phyloP scores from a whole-genome alignment of 2,113 vertebrate genomes.

The Cavia aperea region DNA sequence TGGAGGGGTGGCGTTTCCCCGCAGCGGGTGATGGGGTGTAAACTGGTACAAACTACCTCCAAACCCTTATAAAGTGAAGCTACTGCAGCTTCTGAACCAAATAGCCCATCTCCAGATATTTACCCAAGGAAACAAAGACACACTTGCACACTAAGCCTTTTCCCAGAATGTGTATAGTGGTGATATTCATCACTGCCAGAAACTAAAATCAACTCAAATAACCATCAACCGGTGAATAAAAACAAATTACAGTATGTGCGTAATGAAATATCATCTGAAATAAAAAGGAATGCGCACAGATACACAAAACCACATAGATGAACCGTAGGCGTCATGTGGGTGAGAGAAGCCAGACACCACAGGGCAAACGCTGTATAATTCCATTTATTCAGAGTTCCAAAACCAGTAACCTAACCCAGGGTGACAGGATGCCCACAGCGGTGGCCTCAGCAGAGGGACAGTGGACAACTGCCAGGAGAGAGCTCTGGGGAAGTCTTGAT shows the following conservation, averaged over 20 bases:
- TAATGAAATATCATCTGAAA: background rate
- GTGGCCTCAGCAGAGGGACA: background rate
- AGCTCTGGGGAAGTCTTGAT: background rate
- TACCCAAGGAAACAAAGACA: background rate
- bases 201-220: background rate
- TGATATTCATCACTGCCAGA: accelerated
- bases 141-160: background rate
- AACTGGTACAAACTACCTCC: accelerated
- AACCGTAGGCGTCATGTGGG: accelerated
- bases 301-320: accelerated
- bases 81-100: too few species aligned
- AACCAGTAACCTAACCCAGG: background rate
- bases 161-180: accelerated
- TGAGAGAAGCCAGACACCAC: background rate
- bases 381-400: background rate
- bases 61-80: background rate
- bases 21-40: accelerated
- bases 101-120: background rate
- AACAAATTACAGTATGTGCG: accelerated
- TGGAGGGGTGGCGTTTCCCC: accelerated
- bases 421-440: background rate
- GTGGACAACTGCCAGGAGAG: background rate
- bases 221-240: background rate
- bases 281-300: accelerated
- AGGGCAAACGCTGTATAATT: accelerated